Evolutionary conservation across 2,113 vertebrate species (phyloP), one percentile per base, ranked within the genome.

Genomic region (Fregata magnificens): DNA sequence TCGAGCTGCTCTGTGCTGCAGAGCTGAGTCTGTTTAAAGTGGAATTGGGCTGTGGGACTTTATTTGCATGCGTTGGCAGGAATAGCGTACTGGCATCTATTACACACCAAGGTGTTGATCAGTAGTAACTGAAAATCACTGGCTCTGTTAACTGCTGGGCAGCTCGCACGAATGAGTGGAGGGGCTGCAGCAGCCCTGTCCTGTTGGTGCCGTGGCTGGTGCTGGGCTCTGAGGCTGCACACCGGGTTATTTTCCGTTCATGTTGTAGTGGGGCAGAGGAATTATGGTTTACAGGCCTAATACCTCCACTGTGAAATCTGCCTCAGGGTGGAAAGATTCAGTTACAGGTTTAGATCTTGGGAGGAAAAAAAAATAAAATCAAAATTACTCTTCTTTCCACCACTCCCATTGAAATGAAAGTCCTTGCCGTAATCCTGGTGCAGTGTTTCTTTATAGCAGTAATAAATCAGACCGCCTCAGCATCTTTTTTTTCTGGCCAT

Each of bases 11-110:
- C 59, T 5, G 52, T 18, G 88, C 73, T n/a, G 88, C 61, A 31
- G 65, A 12, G n/a, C 50, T 24, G 76, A 55, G 40, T 16, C 58
- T 52, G 29, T 7, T 61, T 3, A 3, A 18, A 0, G 0, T 2
- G 47, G 72, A 24, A 2, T 0, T 9, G 62, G 49, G 79, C 13
- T 20, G 36, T 6, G 36, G 53, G 29, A 3, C 4, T 17, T 5
- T 18, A 13, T 50, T 13, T 45, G 11, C 4, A 0, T 0, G 15
- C 13, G 11, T 11, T 20, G 53, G 70, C 32, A 29, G 47, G 29
- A 77, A 6, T 1, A 3, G 67, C 36, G 6, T 38, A 5, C 36
- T 2, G 7, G 77, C 21, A 8, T 4, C 53, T 29, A 0, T 25
- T 15, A 2, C 34, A 5, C 47, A 15, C 29, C 11, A 1, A 22